Base-by-base conservation (phyloP, 64 coral and sea anemone species). In the Orbicella faveolata region DNA sequence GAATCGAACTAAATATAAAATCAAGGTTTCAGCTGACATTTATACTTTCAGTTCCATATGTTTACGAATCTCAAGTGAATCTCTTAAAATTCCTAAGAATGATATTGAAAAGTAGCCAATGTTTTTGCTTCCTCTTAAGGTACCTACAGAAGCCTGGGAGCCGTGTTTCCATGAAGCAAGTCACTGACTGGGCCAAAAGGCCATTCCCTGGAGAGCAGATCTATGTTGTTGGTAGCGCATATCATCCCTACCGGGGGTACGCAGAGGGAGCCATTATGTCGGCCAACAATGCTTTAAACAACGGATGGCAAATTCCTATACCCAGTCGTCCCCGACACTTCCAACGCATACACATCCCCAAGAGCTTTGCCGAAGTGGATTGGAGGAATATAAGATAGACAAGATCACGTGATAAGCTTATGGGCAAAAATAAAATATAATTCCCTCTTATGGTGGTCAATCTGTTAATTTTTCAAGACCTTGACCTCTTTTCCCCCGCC, bases 111-210 rank as follows among this genome's bases (percentile, higher is more conserved):
- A 44, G 23, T 23, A 19, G 53, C 41, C 16, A 72, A 20, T 41
- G 19, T 61, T 2, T 36, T 63, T 54, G 4, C 19, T 90, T 59
- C 13, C 20, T 25, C 8, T 70, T 10, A 70, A 91, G 89, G 89
- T 83, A 85, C 63, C 57, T 84, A 6, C 80, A 91, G 80, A 91
- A 75, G 30, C 57, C 80, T 18, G 89, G 80, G 17, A 91, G 79
- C 80, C 12, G 21, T 0, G 80, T 91, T 0, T 83, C 80, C 0
- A 76, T 91, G 89, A 74, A 77, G 20, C 69, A 84, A 75, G 82
- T 91, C 52, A 84, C 69, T 61, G 39, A 75, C 55, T 91, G 89
- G 89, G 89, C 89, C 18, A 91, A 91, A 55, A 74, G 80, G 68
- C 89, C 89, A 23, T 52, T 85, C 17, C 35, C 35, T 52, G 36